Conservation (phyloP, 1,140 invertebrate species). For the Campoletis sonorensis region DNA sequence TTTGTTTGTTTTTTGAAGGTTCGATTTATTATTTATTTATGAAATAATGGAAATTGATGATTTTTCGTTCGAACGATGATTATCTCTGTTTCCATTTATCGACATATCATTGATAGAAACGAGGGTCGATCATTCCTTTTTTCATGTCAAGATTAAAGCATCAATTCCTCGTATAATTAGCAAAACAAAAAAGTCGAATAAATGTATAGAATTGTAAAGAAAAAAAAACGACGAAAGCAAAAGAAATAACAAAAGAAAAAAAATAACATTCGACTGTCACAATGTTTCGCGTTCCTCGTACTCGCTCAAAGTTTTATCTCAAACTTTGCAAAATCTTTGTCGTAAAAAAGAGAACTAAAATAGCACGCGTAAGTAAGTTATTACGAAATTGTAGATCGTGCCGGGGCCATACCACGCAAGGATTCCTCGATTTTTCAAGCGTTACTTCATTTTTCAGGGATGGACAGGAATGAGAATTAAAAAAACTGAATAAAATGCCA, state of each 20-base stretch:
- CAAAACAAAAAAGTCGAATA: constrained; percentile 4
- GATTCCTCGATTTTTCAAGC: no score
- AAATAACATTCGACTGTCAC: neutral
- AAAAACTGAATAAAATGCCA: neutral
- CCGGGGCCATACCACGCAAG: no score
- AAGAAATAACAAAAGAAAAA: neutral
- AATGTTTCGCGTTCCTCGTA: neutral
- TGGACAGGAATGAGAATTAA: no score
- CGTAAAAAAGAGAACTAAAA: no score
- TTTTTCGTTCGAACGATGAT: constrained; percentile 10
- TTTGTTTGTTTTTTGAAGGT: no score
- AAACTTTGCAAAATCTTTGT: neutral
- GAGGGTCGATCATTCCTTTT: neutral
- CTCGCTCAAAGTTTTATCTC: neutral
- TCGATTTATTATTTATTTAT: no score
- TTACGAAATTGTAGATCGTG: no score
- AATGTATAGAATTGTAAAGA: neutral
- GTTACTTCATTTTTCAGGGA: no score
- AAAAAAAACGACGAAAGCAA: neutral
- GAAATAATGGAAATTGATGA: neutral
- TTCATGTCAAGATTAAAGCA: neutral
- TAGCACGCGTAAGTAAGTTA: no score
- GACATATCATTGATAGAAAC: neutral
- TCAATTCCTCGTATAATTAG: neutral
- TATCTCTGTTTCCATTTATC: neutral